Conservation (phyloP, 2,888 invertebrate genomes). For the Erpobdella octoculata region DNA sequence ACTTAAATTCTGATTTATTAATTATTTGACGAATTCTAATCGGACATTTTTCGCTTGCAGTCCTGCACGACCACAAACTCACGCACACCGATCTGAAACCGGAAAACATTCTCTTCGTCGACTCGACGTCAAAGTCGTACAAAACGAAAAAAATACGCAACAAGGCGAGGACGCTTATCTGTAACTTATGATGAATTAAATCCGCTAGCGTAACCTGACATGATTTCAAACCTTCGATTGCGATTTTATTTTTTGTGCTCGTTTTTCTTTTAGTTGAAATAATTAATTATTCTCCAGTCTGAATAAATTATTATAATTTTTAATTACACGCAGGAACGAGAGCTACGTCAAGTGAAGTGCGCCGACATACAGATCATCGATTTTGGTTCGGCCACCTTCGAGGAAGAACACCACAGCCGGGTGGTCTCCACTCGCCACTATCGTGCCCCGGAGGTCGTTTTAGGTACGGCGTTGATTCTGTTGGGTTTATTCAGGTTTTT, state of each 20-base stretch:
- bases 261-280: background rate
- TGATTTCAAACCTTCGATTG: background rate
- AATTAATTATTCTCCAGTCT: background rate
- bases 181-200: background rate
- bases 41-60: conserved; percentile 44
- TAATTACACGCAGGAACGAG: conserved; percentile 64
- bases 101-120: conserved; percentile 94
- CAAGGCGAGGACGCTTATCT: too few relatives aligned
- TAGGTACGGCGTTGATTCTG: conserved; percentile 62
- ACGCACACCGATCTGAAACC: conserved; percentile 99
- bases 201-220: background rate
- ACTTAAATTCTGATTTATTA: background rate
- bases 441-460: conserved; percentile 95
- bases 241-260: background rate
- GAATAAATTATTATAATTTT: background rate
- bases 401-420: conserved; percentile 98
- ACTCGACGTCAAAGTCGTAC: conserved; percentile 69
- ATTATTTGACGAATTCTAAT: background rate
- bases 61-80: conserved; percentile 90
- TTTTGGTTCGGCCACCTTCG: conserved; percentile 98
- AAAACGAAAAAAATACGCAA: conserved; percentile 27
- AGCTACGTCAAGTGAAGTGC: conserved; percentile 73
- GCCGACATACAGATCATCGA: conserved; percentile 94
- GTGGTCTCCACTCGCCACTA: conserved; percentile 98
- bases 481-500: too few relatives aligned